Percentiles rank a stretch among this genome's conserved stretches.
Conservation (phyloP, 92 coral and sea anemone species). For the Isaurus tuberculatus region DNA sequence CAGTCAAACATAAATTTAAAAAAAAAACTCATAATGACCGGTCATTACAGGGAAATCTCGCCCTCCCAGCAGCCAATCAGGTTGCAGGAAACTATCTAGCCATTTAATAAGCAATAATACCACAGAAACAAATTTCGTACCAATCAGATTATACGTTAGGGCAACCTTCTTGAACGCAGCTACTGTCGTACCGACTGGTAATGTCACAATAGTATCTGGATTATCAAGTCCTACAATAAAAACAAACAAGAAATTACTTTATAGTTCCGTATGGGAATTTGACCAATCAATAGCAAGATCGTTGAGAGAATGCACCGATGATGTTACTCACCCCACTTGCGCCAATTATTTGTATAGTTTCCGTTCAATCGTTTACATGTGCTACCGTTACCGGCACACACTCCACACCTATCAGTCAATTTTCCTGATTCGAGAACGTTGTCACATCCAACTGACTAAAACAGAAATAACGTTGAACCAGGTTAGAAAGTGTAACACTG, state of each 20-base stretch:
- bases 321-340: slow-evolving; percentile 22
- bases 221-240: slow-evolving; percentile 7
- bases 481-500: not conserved
- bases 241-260: not conserved
- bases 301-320: not conserved
- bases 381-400: slow-evolving; percentile 44
- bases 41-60: too few species aligned
- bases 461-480: not conserved
- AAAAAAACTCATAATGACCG: too few species aligned
- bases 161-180: slow-evolving; percentile 23
- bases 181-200: slow-evolving; percentile 9
- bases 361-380: slow-evolving; percentile 39
- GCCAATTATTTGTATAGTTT: slow-evolving; percentile 23
- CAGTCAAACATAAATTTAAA: too few species aligned
- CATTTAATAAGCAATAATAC: too few species aligned
- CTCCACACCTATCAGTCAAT: slow-evolving; percentile 44
- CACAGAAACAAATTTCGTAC: too few species aligned
- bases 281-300: too few species aligned
- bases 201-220: slow-evolving; percentile 24
- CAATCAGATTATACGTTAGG: not conserved
- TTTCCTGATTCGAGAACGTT: slow-evolving; percentile 37
- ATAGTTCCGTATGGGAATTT: not conserved
- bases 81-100: too few species aligned
- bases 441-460: slow-evolving; percentile 46
- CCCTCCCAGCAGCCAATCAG: too few species aligned